Base-by-base conservation (phyloP, 1,140 invertebrate genomes). In the Drosophila punjabiensis region DNA sequence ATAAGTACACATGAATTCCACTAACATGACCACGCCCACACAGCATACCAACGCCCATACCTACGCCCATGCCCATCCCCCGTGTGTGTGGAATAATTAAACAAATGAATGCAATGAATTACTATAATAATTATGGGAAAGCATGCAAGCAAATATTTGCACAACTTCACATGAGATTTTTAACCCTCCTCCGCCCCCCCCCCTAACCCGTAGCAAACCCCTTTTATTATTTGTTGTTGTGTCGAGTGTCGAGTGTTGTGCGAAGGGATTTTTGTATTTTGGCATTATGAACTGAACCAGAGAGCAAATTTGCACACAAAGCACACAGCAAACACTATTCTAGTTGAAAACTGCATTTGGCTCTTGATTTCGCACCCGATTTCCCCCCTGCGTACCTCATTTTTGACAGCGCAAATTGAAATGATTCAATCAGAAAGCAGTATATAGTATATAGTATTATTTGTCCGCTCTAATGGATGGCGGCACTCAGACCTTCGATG, bases 231-330 rank as follows among this genome's bases (percentile, higher is more conserved):
- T 70, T 69, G 50, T 71, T 74, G 68, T 81, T 66, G 64, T 77
- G 68, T 74, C 53, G 56, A 83, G 58, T 59, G 73, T 48, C 69
- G 28, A 63, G 41, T 53, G 68, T 47, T 61, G 37, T 50, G 78
- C 68, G 61, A 62, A 48, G 67, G 65, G 79, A 79, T 76, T 86
- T 82, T 89, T 84, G 84, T 84, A 84, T 87, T 87, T 87, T 87
- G 84, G 78, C 67, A 76, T 84, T 75, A 80, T 77, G 59, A 79
- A 79, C 65, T 64, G 45, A 79, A 47, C 59, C 71, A 56, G 52
- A 58, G 50, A 65, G 60, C 43, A 76, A 76, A 76, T 76, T 76
- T 76, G 60, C 73, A 65, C 73, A 56, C 60, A 28, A 50, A 39
- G 9, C 58, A 74, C 43, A 64, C 39, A 62, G 16, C 48, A 58